Percentiles rank a stretch among this genome's conserved stretches.
Conservation (phyloP, 2,888 invertebrate genomes). For the Drosophila birchii region DNA sequence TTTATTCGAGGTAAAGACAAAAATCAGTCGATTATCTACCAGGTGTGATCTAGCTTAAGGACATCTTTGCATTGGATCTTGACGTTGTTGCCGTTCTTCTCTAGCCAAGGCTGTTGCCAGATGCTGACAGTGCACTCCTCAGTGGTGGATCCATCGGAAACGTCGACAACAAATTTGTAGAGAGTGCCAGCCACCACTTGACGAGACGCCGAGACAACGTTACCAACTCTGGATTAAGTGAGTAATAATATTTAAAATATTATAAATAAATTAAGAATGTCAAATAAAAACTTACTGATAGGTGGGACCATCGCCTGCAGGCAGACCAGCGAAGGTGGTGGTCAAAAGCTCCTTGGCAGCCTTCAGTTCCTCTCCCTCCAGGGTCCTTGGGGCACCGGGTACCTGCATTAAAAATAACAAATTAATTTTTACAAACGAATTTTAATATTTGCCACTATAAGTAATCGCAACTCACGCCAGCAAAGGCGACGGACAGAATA, state of each 20-base stretch:
- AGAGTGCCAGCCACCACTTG: background rate
- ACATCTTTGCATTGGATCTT: background rate
- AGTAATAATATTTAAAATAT: background rate
- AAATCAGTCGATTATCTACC: background rate
- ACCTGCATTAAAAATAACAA: background rate
- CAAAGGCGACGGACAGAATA: background rate
- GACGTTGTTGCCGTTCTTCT: background rate
- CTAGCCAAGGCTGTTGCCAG: background rate
- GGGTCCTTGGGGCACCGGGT: background rate
- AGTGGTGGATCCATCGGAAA: background rate
- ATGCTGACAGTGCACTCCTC: slow-evolving; percentile 1
- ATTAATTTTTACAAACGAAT: too few species aligned
- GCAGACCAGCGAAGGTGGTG: background rate
- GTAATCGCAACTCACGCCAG: slow-evolving; percentile 2
- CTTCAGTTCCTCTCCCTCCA: slow-evolving; percentile 1
- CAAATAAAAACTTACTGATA: background rate
- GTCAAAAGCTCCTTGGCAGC: background rate
- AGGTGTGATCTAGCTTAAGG: background rate
- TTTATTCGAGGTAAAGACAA: background rate
- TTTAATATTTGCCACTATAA: background rate
- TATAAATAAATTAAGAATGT: background rate
- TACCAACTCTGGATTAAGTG: background rate
- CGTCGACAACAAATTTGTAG: slow-evolving; percentile 4
- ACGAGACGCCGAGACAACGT: background rate
- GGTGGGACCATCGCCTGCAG: background rate